Base-by-base conservation (phyloP, 2,888 invertebrate genomes). In the Geophilus truncorum region DNA sequence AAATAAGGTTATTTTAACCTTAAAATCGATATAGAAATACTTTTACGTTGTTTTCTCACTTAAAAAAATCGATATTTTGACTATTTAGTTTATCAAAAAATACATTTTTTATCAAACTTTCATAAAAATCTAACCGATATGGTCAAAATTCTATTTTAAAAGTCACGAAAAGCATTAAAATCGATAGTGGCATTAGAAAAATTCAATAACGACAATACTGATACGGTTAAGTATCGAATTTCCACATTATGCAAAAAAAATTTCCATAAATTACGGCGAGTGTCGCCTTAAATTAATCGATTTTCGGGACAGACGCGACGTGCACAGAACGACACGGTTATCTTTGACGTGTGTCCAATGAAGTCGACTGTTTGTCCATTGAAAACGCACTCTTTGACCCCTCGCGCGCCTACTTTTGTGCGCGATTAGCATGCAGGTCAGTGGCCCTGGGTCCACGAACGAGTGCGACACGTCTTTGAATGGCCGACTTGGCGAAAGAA, bases 331-430 rank as follows among this genome's bases (percentile, higher is more conserved):
- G 57, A 57, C 57, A 57, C n/a, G 57, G 57, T 7, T 21, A 21
- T 57, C 57, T 57, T 57, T 57, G 57, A 57, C 57, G 57, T 57
- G 57, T 57, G 57, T 57, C 57, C 57, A 57, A 57, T 57, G 57
- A 57, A 57, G 57, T 57, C 23, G 57, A 57, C 18, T 57, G 57
- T 57, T 57, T 57, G 57, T 57, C 57, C 57, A 57, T 57, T 57
- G 57, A 9, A 57, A 23, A 2, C 1, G 5, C 21, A 57, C 57
- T 57, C 57, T 57, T 57, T 57, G 57, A 57, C 57, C 57, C 21
- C 57, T 57, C 57, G 57, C 57, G 57, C 57, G 57, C 57, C 57
- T 57, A 18, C 57, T 57, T 57, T 57, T 57, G 18, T 57, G 1
- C 57, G 57, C 57, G 57, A 57, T 57, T 57, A 57, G 57, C 57